phyloP scores from a whole-genome alignment of 2,113 vertebrate species.

The Nymphicus hollandicus region DNA sequence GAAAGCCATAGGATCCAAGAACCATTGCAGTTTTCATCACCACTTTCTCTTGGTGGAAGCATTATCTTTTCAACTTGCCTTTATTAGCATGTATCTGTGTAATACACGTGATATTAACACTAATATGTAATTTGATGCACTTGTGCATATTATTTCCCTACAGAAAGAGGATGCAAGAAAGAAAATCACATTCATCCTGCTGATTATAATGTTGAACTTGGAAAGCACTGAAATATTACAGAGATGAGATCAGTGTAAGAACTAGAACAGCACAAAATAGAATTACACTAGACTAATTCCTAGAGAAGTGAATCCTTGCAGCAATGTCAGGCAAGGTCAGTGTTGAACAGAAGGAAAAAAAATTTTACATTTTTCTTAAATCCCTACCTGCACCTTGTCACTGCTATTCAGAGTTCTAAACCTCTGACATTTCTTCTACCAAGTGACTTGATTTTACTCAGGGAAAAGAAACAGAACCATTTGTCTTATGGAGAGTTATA shows the following conservation, averaged over 20 bases:
- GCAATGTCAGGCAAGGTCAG: neutral
- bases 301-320: neutral
- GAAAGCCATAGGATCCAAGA: neutral
- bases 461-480: neutral
- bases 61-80: neutral
- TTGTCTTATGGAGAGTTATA: neutral
- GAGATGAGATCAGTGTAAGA: neutral
- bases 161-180: neutral
- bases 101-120: neutral
- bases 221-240: neutral
- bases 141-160: neutral
- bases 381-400: neutral
- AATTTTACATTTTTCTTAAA: neutral
- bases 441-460: neutral
- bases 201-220: neutral
- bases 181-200: neutral
- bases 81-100: neutral
- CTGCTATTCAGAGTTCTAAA: neutral
- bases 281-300: neutral
- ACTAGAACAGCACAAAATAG: neutral
- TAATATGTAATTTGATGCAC: neutral
- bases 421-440: neutral
- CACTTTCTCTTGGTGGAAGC: neutral
- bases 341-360: neutral
- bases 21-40: neutral